Base-by-base conservation (phyloP, 2,113 vertebrate species). In the Chaetops frenatus region DNA sequence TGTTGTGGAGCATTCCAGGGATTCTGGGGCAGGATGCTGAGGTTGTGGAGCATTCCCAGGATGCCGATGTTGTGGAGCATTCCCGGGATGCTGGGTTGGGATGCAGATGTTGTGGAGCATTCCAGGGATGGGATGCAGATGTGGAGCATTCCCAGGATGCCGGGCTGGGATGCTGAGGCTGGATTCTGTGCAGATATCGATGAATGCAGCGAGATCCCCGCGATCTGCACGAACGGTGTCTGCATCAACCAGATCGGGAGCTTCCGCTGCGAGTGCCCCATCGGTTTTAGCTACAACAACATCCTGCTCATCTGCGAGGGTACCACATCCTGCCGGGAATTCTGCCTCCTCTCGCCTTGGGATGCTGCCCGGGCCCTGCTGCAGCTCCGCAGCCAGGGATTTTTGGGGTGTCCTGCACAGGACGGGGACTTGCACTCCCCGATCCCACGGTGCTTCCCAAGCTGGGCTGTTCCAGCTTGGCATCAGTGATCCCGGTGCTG, bases 171-270 rank as follows among this genome's bases (percentile, higher is more conserved):
- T 38, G 38, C 56, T 84, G 65, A 73, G 3, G n/a, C 4, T 6
- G 40, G 9, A 2, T 10, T 42, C 10, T 73, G 35, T 38, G 31
- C 97, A 99, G 99, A 99, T 96, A 99, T 99, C 3, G 99, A 99
- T 2, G 99, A 99, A 95, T 99, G 99, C 91, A 98, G 98, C 2
- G 99, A 99, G 97, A 99, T 99, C 83, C 98, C 99, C 0, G 98
- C 98, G 1, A 98, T 99, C 96, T 99, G 99, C 65, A 98, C 98
- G 18, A 98, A 98, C 1, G 99, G 99, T 2, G 97, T 99, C 77
- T 99, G 99, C 94, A 98, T 99, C 98, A 99, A 99, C 97, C 99
- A 99, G 94, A 99, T 99, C 0, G 99, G 99, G 60, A 99, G 98
- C 94, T 99, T 99, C 98, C 98, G 98, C 78, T 99, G 99, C 44